phyloP scores from a whole-genome alignment of 2,797 vertebrate species.

The Thaleichthys pacificus region DNA sequence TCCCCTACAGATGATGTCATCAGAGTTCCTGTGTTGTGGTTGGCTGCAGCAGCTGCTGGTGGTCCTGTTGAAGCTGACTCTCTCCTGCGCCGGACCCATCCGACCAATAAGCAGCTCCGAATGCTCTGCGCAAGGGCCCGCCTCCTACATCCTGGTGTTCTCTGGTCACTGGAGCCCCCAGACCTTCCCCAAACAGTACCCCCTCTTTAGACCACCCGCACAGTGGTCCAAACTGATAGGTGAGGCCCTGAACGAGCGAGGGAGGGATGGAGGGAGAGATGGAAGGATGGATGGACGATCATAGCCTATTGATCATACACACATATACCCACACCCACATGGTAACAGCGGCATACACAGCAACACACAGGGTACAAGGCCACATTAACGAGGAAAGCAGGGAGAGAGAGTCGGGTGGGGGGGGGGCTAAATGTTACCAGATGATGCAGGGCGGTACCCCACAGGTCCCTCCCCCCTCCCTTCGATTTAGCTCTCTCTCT shows the following conservation, averaged over 20 bases:
- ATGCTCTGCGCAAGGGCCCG: conserved; percentile 74
- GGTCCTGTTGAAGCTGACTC: conserved; percentile 67
- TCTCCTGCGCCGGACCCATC: conserved; percentile 61
- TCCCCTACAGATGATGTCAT: conserved; percentile 75
- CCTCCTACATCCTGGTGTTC: conserved; percentile 81
- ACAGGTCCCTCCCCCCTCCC: conserved; percentile 24
- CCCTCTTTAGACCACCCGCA: conserved; percentile 80
- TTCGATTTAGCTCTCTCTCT: conserved; percentile 7
- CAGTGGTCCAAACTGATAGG: conserved; percentile 85
- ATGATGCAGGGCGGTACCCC: conserved; percentile 51
- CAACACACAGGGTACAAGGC: conserved; percentile 32
- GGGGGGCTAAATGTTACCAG: conserved; percentile 66
- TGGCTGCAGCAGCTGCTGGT: conserved; percentile 75
- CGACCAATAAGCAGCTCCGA: conserved; percentile 61
- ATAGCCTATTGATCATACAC: background rate
- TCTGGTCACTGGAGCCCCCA: conserved; percentile 80
- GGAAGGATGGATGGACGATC: no score
- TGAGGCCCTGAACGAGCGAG: conserved; percentile 50
- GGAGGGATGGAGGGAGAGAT: background rate
- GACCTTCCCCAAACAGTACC: conserved; percentile 83
- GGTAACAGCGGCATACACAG: conserved; percentile 20
- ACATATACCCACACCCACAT: conserved; percentile 13
- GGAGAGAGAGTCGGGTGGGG: conserved; percentile 13
- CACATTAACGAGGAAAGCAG: conserved; percentile 64
- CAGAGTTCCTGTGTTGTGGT: conserved; percentile 61